Percentiles rank a stretch among this genome's conserved stretches.
phyloP scores from a whole-genome alignment of 1,140 invertebrate genomes.

The Phenacoccus solenopsis region DNA sequence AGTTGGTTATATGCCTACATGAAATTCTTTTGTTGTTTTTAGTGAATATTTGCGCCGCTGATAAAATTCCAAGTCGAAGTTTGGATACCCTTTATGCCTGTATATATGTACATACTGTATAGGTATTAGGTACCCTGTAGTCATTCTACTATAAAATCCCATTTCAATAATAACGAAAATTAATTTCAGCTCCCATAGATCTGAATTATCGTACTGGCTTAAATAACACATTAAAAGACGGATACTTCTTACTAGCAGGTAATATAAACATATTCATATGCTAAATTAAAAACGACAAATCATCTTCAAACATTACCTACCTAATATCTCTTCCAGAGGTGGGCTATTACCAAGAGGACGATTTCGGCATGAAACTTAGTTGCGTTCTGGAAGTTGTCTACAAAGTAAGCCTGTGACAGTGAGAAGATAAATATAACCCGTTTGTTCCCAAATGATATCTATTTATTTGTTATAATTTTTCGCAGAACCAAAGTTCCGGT shows the following conservation, averaged over 20 bases:
- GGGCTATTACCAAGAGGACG: constrained; percentile 63
- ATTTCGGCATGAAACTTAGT: constrained; percentile 85
- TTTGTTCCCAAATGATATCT: neutral
- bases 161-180: too few relatives aligned
- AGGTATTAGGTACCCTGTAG: too few relatives aligned
- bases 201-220: constrained; percentile 28
- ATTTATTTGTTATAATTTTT: neutral
- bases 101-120: too few relatives aligned
- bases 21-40: too few relatives aligned
- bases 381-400: constrained; percentile 77
- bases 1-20: too few relatives aligned
- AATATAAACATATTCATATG: too few relatives aligned
- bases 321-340: constrained; percentile 44
- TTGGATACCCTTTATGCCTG: too few relatives aligned
- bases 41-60: too few relatives aligned
- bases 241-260: constrained; percentile 47
- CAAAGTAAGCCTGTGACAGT: constrained; percentile 29
- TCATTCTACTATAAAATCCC: too few relatives aligned
- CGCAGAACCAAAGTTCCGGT: constrained; percentile 35
- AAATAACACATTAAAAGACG: constrained; percentile 51
- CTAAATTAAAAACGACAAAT: neutral
- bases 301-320: neutral
- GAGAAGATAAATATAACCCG: neutral
- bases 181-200: constrained; percentile 51
- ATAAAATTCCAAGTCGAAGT: too few relatives aligned